Conservation (phyloP, 2,113 vertebrate genomes). For the Bucco capensis region DNA sequence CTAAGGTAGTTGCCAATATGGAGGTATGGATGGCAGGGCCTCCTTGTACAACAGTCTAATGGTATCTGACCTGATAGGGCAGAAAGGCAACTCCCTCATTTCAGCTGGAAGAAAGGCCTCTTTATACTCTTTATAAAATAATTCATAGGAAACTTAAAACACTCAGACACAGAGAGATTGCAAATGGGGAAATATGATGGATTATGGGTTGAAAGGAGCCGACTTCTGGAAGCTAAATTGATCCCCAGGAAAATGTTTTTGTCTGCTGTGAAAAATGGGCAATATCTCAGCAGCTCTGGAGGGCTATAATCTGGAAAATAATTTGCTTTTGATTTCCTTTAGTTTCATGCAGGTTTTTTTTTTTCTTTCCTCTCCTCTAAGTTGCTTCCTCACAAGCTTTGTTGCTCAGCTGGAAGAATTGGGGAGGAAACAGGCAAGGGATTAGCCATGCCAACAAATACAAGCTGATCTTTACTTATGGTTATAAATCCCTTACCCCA, state of each 20-base stretch:
- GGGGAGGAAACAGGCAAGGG: conserved; percentile 5
- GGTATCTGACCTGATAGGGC: conserved; percentile 67
- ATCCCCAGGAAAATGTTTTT: conserved; percentile 99
- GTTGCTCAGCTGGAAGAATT: conserved; percentile 31
- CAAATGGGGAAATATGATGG: conserved; percentile 94
- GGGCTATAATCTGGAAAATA: conserved; percentile 79
- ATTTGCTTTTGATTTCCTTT: conserved; percentile 79
- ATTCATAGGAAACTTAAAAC: conserved; percentile 85
- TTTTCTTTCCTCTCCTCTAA: not conserved
- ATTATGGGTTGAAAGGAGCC: conserved; percentile 91
- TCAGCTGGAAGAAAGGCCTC: conserved; percentile 64
- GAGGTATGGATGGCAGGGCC: conserved; percentile 74
- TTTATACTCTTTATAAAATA: conserved; percentile 74
- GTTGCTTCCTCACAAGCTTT: conserved; percentile 46
- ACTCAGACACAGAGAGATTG: conserved; percentile 81
- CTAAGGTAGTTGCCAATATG: conserved; percentile 82
- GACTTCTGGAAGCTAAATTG: conserved; percentile 92
- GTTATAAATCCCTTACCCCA: conserved; percentile 10
- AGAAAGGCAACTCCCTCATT: conserved; percentile 62
- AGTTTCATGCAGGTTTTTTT: not conserved
- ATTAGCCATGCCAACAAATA: conserved; percentile 3
- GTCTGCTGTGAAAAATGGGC: conserved; percentile 99
- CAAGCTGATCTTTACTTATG: conserved; percentile 9
- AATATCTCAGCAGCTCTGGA: conserved; percentile 79
- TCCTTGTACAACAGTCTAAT: conserved; percentile 76